Conservation (phyloP, 2,113 vertebrate genomes). For the Cricetomys ansorgei region DNA sequence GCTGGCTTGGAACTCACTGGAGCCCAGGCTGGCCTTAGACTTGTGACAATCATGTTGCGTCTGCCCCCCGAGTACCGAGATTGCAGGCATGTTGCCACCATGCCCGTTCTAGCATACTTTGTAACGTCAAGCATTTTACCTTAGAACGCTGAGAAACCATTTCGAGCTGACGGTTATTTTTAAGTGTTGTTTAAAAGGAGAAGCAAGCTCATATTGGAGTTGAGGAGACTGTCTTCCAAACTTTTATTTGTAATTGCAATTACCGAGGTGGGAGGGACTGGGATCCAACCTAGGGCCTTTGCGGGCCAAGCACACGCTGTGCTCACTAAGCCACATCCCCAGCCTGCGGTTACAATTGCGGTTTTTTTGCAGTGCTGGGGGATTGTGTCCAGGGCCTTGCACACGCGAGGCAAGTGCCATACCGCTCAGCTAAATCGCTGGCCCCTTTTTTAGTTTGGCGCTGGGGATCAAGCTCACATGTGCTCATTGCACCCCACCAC, state of each 20-base stretch:
- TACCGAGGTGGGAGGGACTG: neutral
- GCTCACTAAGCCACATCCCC: neutral
- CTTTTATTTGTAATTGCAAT: slow-evolving; percentile 56
- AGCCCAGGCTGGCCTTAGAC: neutral
- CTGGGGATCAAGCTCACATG: neutral
- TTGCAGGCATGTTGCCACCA: neutral
- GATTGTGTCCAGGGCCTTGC: neutral
- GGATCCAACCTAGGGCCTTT: neutral
- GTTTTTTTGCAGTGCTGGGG: neutral
- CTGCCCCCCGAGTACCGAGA: neutral
- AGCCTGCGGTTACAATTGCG: neutral
- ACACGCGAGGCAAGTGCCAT: neutral
- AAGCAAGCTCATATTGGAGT: slow-evolving; percentile 43
- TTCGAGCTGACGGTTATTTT: slow-evolving; percentile 65
- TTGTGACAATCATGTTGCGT: neutral
- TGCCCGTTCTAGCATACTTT: slow-evolving; percentile 30
- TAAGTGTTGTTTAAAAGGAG: slow-evolving; percentile 57
- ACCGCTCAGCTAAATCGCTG: neutral
- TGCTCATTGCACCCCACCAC: neutral
- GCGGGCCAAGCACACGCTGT: neutral
- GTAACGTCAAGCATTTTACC: slow-evolving; percentile 63
- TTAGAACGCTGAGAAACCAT: slow-evolving; percentile 60
- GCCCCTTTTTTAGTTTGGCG: neutral
- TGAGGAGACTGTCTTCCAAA: slow-evolving; percentile 66
- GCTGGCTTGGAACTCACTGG: neutral